Percentiles rank a stretch among this genome's conserved stretches.
Conservation (phyloP, 2,888 invertebrate species). For the Heliconius aoede region DNA sequence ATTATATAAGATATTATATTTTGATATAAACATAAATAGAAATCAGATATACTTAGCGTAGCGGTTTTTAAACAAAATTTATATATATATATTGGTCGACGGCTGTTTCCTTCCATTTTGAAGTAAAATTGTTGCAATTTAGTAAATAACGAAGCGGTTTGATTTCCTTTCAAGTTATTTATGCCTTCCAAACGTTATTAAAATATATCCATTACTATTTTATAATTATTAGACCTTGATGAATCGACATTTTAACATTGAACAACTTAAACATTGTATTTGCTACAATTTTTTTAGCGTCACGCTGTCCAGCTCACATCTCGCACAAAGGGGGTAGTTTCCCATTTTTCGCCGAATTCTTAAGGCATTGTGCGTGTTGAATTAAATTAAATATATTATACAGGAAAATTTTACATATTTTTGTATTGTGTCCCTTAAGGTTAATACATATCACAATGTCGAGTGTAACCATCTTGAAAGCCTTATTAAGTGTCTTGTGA, state of each 20-base stretch:
- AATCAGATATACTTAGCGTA: background rate
- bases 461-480: background rate
- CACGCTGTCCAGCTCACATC: no score
- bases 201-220: background rate
- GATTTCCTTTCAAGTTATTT: slow-evolving; percentile 33
- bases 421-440: background rate
- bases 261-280: background rate
- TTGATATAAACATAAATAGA: background rate
- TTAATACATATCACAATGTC: background rate
- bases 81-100: slow-evolving; percentile 5
- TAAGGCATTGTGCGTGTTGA: no score
- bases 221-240: background rate
- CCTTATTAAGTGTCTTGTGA: background rate
- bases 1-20: background rate
- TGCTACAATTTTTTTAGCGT: background rate
- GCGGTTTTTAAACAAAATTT: slow-evolving; percentile 16
- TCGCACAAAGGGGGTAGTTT: no score
- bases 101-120: slow-evolving; percentile 29
- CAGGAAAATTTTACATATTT: background rate
- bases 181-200: slow-evolving; percentile 31
- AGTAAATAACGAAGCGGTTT: slow-evolving; percentile 32
- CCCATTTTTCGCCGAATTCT: no score
- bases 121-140: slow-evolving; percentile 28
- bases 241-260: background rate
- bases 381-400: background rate